A percentile compares a stretch with the other conserved stretches of the same genome.
phyloP scores from a whole-genome alignment of 2,888 invertebrate genomes.

The Stomorhina lunata region DNA sequence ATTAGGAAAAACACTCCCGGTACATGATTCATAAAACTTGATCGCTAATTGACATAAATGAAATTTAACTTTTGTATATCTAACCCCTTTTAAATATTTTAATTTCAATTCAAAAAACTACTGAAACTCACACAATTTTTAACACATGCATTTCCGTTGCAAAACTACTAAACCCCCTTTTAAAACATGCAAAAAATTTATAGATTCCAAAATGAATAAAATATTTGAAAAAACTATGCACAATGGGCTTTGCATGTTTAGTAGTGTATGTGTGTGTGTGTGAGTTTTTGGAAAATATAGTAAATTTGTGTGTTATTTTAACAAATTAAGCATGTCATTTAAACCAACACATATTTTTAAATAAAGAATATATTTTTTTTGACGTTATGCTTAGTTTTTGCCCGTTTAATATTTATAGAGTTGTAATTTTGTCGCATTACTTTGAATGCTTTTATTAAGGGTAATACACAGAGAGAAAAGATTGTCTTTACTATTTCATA shows the following conservation, averaged over 20 bases:
- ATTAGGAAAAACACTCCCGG: not conserved
- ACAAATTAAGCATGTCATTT: slow-evolving; percentile 55
- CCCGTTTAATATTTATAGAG: slow-evolving; percentile 17
- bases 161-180: slow-evolving; percentile 24
- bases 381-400: not conserved
- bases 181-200: not conserved
- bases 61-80: not conserved
- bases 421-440: slow-evolving; percentile 57
- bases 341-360: too few relatives aligned
- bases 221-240: slow-evolving; percentile 23
- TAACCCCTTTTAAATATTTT: slow-evolving; percentile 19
- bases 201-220: not conserved
- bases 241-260: not conserved
- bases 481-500: too few relatives aligned
- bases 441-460: slow-evolving; percentile 23
- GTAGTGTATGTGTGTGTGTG: not conserved
- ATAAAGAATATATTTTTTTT: slow-evolving; percentile 29
- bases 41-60: not conserved
- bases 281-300: too few relatives aligned
- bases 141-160: slow-evolving; percentile 41
- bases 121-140: slow-evolving; percentile 7
- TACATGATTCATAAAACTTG: slow-evolving; percentile 14
- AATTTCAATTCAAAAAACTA: slow-evolving; percentile 13
- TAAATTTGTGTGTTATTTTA: slow-evolving; percentile 47
- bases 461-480: not conserved